phyloP scores from a whole-genome alignment of 2,888 invertebrate genomes.

The Spicauda simplicius region DNA sequence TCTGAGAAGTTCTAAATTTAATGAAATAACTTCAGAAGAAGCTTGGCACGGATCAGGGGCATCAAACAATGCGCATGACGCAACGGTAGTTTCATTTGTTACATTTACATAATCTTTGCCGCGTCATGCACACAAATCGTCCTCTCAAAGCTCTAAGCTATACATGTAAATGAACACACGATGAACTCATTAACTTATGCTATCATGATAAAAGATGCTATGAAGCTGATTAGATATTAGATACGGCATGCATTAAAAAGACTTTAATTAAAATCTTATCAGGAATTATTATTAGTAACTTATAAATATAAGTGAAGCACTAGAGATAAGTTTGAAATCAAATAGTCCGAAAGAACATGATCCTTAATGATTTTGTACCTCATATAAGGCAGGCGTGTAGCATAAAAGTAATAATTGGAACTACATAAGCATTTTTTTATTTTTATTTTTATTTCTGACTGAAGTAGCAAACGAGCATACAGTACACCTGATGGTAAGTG shows the following conservation, averaged over 20 bases:
- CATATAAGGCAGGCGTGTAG: no score
- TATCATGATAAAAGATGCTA: neutral
- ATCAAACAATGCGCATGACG: constrained; percentile 20
- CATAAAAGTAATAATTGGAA: no score
- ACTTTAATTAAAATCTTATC: no score
- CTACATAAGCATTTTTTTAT: neutral
- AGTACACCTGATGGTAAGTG: no score
- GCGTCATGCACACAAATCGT: constrained; percentile 20
- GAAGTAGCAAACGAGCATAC: no score
- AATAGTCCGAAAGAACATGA: no score
- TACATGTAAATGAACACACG: neutral
- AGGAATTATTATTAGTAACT: no score
- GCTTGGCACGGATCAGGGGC: constrained; percentile 26
- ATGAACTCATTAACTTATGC: constrained; percentile 5
- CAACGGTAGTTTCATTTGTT: constrained; percentile 27
- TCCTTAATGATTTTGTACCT: no score
- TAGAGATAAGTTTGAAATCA: no score
- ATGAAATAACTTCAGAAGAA: constrained; percentile 30
- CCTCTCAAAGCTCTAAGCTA: constrained; percentile 4
- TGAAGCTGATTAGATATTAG: neutral
- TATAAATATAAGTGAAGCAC: no score
- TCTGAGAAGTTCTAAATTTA: constrained; percentile 21
- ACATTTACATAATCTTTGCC: constrained; percentile 35
- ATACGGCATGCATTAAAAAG: neutral
- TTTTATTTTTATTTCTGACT: no score